phyloP scores from a whole-genome alignment of 1,140 invertebrate species.

The Scaptomyza pallida region DNA sequence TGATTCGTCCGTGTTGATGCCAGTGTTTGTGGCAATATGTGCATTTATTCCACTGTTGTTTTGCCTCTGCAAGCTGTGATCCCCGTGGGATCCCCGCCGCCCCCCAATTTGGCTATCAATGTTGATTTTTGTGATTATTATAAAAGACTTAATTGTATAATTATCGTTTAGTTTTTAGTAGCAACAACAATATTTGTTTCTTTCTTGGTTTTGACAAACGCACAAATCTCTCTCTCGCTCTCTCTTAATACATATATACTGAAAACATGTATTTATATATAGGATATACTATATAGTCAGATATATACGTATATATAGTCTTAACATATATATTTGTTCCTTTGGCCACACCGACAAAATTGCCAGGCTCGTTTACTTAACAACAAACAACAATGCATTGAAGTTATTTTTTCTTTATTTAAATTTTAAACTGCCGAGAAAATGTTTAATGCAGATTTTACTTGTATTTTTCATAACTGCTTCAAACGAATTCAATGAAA shows the following conservation, averaged over 20 bases:
- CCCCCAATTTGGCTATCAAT: constrained; percentile 13
- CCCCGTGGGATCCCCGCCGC: constrained; percentile 38
- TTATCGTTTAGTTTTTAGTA: constrained; percentile 71
- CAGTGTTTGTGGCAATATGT: constrained; percentile 96
- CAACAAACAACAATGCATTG: constrained; percentile 5
- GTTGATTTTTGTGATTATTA: constrained; percentile 75
- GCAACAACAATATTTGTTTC: constrained; percentile 22
- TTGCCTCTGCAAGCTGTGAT: constrained; percentile 96
- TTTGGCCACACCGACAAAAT: constrained; percentile 28
- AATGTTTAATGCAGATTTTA: constrained; percentile 24
- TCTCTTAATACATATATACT: constrained; percentile 17
- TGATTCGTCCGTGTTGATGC: constrained; percentile 95
- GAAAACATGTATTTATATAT: not conserved
- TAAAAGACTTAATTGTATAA: constrained; percentile 80
- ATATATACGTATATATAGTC: constrained; percentile 17
- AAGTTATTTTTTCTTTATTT: constrained; percentile 7
- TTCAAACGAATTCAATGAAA: constrained; percentile 42
- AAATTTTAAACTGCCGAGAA: constrained; percentile 20
- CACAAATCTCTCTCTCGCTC: constrained; percentile 39
- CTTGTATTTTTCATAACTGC: constrained; percentile 20
- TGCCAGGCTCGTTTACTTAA: constrained; percentile 34
- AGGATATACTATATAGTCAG: constrained; percentile 17
- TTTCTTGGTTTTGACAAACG: constrained; percentile 21
- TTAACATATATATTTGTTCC: constrained; percentile 41
- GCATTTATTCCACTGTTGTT: constrained; percentile 97